Percentiles rank a stretch among this genome's conserved stretches.
These are phyloP conservation scores for Schizaphis graminum DNA, from an alignment of 2,888 invertebrate species.

Conservation along the genomic window DNA sequence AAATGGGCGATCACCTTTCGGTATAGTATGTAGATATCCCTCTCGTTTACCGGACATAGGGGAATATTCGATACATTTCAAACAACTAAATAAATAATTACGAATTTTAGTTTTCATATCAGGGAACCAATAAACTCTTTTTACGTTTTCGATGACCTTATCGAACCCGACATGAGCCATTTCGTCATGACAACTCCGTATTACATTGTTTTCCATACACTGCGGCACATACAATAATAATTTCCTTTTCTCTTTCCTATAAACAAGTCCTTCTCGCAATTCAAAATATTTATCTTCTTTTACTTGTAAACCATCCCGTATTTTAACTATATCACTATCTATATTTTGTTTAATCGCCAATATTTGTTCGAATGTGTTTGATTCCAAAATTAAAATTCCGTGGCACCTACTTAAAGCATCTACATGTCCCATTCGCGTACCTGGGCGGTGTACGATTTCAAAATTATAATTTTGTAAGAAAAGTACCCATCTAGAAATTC, in stretches of 20 bases:
- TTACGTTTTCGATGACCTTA: neutral
- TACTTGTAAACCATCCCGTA: neutral
- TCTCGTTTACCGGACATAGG: neutral
- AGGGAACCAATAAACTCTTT: neutral
- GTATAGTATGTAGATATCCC: neutral
- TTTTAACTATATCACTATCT: neutral
- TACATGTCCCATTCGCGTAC: neutral
- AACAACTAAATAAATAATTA: neutral
- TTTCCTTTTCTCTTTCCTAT: neutral
- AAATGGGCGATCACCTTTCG: neutral
- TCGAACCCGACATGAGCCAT: neutral
- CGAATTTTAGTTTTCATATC: neutral
- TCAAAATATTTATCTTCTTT: neutral
- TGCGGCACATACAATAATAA: neutral
- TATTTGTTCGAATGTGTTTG: neutral
- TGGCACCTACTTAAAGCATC: neutral
- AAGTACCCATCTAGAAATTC: slow-evolving; percentile 70
- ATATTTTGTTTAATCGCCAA: neutral
- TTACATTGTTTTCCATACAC: neutral
- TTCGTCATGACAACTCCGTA: neutral
- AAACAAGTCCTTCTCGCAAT: neutral
- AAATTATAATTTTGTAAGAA: slow-evolving; percentile 67
- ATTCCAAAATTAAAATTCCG: neutral
- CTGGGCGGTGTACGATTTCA: neutral
- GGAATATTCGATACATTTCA: neutral